Percentiles rank a stretch among this genome's conserved stretches.
Evolutionary conservation across 2,797 vertebrate genomes (phyloP).

Genomic region (Steatocranus sp.): DNA sequence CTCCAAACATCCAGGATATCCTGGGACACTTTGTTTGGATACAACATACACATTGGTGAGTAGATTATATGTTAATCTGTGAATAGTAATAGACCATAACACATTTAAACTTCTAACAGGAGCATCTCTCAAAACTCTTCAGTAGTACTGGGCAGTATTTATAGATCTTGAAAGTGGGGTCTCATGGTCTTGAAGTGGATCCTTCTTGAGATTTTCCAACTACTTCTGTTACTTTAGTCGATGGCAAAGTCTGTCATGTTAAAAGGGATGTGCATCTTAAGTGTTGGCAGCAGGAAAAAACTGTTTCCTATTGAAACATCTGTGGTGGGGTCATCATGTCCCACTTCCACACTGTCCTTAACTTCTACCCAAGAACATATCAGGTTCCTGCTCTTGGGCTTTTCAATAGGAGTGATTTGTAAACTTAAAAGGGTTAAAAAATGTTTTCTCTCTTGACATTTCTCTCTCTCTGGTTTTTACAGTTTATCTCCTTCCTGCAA

Average conservation of each 20-base stretch:
- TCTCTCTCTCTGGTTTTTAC: background rate
- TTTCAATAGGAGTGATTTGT: background rate
- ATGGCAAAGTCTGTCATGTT: background rate
- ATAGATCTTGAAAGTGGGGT: background rate
- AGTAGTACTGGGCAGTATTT: background rate
- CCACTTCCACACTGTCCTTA: background rate
- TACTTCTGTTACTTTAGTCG: background rate
- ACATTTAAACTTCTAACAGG: background rate
- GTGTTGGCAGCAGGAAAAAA: background rate
- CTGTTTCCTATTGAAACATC: background rate
- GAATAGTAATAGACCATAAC: background rate
- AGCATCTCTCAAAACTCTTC: background rate
- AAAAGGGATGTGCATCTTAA: background rate
- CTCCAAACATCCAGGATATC: background rate
- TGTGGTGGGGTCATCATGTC: background rate
- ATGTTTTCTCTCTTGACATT: background rate
- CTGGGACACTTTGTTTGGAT: background rate
- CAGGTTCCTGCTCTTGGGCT: background rate
- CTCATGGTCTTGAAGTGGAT: background rate
- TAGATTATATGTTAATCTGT: background rate
- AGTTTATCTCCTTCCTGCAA: background rate
- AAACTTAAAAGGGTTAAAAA: background rate
- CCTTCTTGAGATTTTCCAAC: background rate
- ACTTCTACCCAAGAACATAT: background rate
- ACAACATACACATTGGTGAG: background rate